phyloP scores from a whole-genome alignment of 2,888 invertebrate species.

The Cephus spinipes region DNA sequence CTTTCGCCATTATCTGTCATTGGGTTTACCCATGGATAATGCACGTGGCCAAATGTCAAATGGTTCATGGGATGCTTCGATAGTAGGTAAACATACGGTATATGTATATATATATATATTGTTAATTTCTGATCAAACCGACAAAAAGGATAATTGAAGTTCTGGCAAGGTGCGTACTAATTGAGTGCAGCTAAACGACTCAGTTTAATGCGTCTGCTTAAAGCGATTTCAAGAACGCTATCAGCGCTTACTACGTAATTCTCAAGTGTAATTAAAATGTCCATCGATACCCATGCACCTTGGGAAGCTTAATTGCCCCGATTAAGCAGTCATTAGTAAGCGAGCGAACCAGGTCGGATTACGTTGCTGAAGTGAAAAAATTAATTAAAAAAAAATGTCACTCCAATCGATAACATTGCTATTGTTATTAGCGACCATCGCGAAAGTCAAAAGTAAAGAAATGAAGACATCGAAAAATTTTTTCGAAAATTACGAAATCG shows the following conservation, averaged over 20 bases:
- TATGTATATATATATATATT: neutral
- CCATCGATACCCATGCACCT: constrained; percentile 10
- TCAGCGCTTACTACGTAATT: constrained; percentile 12
- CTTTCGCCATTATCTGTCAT: neutral
- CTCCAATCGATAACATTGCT: constrained; percentile 18
- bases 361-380: neutral
- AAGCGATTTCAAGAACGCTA: constrained; percentile 15
- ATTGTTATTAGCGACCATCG: constrained; percentile 2
- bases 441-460: constrained; percentile 6
- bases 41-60: neutral
- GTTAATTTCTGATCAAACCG: neutral
- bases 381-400: neutral
- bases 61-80: too few species aligned
- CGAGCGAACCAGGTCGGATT: neutral
- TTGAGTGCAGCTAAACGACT: neutral
- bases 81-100: too few species aligned
- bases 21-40: neutral
- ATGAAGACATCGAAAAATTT: neutral
- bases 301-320: constrained; percentile 19
- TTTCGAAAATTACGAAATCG: neutral
- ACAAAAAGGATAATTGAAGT: neutral
- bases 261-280: constrained; percentile 12
- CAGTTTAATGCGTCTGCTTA: neutral
- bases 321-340: constrained; percentile 28
- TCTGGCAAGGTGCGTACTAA: neutral